A percentile compares a stretch with the other conserved stretches of the same genome.
These are phyloP conservation scores for Python bivittatus DNA, from an alignment of 2,113 vertebrate species.

Conservation along the genomic window DNA sequence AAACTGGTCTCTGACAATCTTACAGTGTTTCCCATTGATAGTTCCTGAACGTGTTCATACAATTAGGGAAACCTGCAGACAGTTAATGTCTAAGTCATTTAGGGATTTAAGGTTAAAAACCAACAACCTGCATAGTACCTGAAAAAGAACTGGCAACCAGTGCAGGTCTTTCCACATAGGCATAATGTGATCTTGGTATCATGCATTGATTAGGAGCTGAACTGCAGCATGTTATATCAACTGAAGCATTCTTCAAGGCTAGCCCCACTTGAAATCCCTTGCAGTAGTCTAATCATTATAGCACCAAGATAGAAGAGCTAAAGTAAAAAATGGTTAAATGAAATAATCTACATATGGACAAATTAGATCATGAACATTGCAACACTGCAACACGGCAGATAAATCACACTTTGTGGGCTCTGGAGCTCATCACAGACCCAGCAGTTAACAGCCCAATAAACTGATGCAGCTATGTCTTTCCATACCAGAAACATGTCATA, in stretches of 20 bases:
- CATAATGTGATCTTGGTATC: background rate
- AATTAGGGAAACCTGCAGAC: background rate
- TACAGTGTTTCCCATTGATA: background rate
- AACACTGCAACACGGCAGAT: background rate
- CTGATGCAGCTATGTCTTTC: too few species aligned
- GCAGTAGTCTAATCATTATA: background rate
- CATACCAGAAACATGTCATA: too few species aligned
- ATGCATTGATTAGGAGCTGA: background rate
- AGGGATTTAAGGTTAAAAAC: background rate
- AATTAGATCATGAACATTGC: background rate
- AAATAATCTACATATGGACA: background rate
- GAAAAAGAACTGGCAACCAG: background rate
- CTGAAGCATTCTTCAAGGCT: background rate
- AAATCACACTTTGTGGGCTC: background rate
- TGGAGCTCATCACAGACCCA: too few species aligned
- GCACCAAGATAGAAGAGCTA: background rate
- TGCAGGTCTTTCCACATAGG: background rate
- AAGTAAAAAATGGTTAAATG: background rate
- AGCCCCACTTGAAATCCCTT: background rate
- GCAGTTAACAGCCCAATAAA: too few species aligned
- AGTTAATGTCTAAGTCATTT: background rate
- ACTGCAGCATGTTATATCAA: background rate
- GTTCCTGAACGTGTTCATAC: background rate
- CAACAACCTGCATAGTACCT: background rate
- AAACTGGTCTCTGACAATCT: background rate